Evolutionary conservation across 1,140 invertebrate genomes (phyloP).

Genomic region (Trialeurodes vaporariorum): DNA sequence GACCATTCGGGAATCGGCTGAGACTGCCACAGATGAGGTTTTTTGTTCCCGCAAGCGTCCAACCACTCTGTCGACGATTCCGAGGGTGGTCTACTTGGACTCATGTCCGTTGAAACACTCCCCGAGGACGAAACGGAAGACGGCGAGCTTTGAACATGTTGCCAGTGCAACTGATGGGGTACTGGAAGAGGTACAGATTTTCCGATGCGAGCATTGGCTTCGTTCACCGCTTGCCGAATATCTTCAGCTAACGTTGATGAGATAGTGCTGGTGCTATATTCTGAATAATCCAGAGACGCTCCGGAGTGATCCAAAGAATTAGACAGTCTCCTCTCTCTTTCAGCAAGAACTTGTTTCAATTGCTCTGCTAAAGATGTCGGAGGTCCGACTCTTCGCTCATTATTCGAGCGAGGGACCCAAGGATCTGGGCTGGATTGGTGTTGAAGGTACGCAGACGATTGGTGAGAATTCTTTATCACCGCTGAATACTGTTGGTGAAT

Average conservation of each 20-base stretch:
- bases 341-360: conserved; percentile 65
- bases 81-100: neutral
- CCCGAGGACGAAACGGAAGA: conserved; percentile 42
- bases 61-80: neutral
- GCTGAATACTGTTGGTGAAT: conserved; percentile 7
- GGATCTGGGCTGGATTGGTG: conserved; percentile 10
- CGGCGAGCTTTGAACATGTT: conserved; percentile 36
- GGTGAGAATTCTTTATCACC: neutral
- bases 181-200: conserved; percentile 44
- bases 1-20: conserved; percentile 69
- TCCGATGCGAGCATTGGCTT: conserved; percentile 64
- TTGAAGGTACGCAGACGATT: neutral
- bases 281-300: neutral
- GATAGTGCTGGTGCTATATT: neutral
- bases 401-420: conserved; percentile 3
- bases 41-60: conserved; percentile 28
- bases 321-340: conserved; percentile 50
- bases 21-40: conserved; percentile 52
- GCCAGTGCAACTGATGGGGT: conserved; percentile 39
- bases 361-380: conserved; percentile 66
- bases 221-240: conserved; percentile 68
- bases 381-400: conserved; percentile 37
- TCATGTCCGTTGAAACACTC: neutral
- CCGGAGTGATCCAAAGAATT: conserved; percentile 15
- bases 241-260: conserved; percentile 48